These are phyloP conservation scores for Aspidiotus destructor DNA, from an alignment of 2,888 invertebrate species.

Conservation along the genomic window DNA sequence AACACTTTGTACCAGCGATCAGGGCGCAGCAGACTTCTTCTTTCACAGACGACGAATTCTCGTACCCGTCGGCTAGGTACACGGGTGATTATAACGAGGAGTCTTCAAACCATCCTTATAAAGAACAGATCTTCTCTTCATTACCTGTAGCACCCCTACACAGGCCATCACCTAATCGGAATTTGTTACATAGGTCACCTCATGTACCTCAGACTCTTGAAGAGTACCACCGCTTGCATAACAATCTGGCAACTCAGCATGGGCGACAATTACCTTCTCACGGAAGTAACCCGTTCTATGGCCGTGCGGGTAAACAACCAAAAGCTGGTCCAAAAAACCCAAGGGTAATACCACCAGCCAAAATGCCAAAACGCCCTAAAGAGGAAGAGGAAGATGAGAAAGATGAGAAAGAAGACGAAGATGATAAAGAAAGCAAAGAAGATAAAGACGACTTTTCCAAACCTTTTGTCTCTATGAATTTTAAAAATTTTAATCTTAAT, in stretches of 20 bases:
- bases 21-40: neutral
- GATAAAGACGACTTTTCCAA: slow-evolving; percentile 11
- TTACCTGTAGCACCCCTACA: slow-evolving; percentile 3
- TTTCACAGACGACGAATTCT: neutral
- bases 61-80: neutral
- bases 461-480: slow-evolving; percentile 27
- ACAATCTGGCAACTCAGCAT: neutral
- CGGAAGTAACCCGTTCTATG: neutral
- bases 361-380: slow-evolving; percentile 5
- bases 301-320: neutral
- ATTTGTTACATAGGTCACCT: slow-evolving; percentile 3
- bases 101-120: neutral
- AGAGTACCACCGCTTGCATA: slow-evolving; percentile 25
- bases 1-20: slow-evolving; percentile 16
- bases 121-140: neutral
- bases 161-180: neutral
- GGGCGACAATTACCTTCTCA: neutral
- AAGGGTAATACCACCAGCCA: neutral
- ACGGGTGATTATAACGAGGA: neutral
- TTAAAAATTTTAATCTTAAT: slow-evolving; percentile 4
- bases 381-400: slow-evolving; percentile 11
- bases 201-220: slow-evolving; percentile 28
- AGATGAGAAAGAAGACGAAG: slow-evolving; percentile 10
- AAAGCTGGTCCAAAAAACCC: neutral
- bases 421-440: slow-evolving; percentile 19